Percentiles rank a stretch among this genome's conserved stretches.
Conservation (phyloP, 2,113 vertebrate genomes). For the Cebus imitator region DNA sequence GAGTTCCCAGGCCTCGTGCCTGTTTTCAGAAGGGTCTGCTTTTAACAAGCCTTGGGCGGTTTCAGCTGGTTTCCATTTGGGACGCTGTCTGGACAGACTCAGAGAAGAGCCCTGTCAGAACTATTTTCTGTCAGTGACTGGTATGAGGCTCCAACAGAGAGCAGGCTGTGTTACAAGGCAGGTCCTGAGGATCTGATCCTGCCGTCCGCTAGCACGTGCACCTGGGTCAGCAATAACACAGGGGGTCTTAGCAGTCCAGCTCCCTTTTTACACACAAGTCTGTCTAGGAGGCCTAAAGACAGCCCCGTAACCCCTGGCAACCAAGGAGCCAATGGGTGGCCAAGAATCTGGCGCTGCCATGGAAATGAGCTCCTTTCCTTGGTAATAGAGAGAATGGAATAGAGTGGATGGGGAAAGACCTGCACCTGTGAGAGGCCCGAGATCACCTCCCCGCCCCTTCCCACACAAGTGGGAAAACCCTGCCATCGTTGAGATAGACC, state of each 20-base stretch:
- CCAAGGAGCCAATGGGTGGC: conserved; percentile 89
- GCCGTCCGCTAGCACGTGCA: neutral
- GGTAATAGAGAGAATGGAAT: conserved; percentile 61
- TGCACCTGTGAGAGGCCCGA: conserved; percentile 11
- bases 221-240: neutral
- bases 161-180: neutral
- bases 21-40: conserved; percentile 13
- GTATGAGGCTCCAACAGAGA: neutral
- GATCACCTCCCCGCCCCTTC: neutral
- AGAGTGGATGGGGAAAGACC: conserved; percentile 19
- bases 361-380: conserved; percentile 85
- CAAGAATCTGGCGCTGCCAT: conserved; percentile 87
- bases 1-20: conserved; percentile 19
- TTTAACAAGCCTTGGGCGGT: conserved; percentile 41
- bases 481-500: neutral
- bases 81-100: conserved; percentile 59
- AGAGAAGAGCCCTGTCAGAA: conserved; percentile 44
- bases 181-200: neutral
- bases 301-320: conserved; percentile 90
- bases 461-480: neutral
- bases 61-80: conserved; percentile 57
- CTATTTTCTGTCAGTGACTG: conserved; percentile 13
- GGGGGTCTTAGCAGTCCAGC: conserved; percentile 39
- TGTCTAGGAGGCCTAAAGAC: conserved; percentile 73
- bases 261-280: conserved; percentile 68